Evolutionary conservation across 2,888 invertebrate genomes (phyloP).

Genomic region (Elegia similella): DNA sequence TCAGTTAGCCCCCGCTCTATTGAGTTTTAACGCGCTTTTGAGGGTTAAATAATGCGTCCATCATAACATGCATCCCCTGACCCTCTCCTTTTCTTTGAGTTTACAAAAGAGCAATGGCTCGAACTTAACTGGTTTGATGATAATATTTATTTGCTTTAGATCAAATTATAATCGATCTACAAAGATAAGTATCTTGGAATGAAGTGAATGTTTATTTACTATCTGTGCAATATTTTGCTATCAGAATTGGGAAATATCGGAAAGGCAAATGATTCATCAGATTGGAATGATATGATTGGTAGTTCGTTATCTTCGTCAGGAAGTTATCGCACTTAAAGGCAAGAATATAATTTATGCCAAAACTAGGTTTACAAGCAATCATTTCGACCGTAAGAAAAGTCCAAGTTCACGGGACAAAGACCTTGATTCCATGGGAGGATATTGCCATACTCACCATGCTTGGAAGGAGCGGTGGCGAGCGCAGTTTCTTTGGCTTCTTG

Average conservation of each 20-base stretch:
- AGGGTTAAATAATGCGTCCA: slow-evolving; percentile 68
- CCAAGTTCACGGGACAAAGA: no score
- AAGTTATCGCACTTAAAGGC: no score
- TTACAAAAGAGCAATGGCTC: slow-evolving; percentile 42
- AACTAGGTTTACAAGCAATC: no score
- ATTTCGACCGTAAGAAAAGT: no score
- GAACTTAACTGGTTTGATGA: slow-evolving; percentile 38
- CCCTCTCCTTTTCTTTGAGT: slow-evolving; percentile 26
- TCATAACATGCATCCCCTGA: slow-evolving; percentile 37
- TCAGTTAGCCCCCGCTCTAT: slow-evolving; percentile 52
- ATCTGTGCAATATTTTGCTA: not conserved
- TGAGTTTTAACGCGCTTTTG: slow-evolving; percentile 74
- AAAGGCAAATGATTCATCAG: no score
- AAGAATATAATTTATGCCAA: no score
- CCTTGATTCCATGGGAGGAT: no score
- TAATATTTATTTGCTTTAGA: slow-evolving; percentile 70
- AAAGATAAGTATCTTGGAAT: slow-evolving; percentile 52
- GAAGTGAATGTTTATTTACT: slow-evolving; percentile 22
- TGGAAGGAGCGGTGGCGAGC: no score
- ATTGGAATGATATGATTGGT: no score
- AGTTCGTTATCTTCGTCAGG: no score
- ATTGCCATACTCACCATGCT: no score
- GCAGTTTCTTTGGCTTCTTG: no score
- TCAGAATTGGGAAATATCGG: not conserved
- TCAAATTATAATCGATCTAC: slow-evolving; percentile 71